Conservation (phyloP, 2,797 vertebrate species). For the Xyrichtys novacula region DNA sequence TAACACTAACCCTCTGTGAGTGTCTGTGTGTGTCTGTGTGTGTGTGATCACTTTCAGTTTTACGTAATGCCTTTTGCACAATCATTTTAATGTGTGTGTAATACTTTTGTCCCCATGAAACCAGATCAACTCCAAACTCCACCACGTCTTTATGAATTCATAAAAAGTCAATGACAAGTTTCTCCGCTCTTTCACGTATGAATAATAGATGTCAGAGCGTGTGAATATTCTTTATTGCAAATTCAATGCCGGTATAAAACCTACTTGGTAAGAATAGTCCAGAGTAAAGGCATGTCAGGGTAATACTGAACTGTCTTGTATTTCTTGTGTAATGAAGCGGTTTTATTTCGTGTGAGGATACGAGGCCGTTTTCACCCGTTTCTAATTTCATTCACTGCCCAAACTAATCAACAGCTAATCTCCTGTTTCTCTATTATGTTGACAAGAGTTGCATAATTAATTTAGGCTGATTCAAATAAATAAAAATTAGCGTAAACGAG, state of each 20-base stretch:
- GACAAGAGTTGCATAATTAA: constrained; percentile 66
- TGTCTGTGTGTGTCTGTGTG: too few species aligned
- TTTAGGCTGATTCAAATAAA: constrained; percentile 53
- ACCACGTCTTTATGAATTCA: constrained; percentile 46
- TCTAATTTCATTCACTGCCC: constrained; percentile 61
- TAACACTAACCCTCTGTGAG: too few species aligned
- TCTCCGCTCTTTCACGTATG: constrained; percentile 24
- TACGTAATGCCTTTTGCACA: constrained; percentile 24
- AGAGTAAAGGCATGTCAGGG: constrained; percentile 10
- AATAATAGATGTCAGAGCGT: constrained; percentile 14
- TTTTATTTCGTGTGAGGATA: constrained; percentile 49
- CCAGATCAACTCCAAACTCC: constrained; percentile 37
- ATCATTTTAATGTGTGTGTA: constrained; percentile 18
- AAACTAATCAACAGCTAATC: constrained; percentile 68
- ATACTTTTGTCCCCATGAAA: constrained; percentile 44
- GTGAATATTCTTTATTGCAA: constrained; percentile 3
- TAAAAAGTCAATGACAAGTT: constrained; percentile 39
- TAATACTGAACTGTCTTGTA: neutral
- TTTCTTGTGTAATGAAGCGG: constrained; percentile 20
- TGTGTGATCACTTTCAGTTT: constrained; percentile 39
- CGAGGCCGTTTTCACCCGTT: constrained; percentile 27
- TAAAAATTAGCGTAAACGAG: constrained; percentile 45
- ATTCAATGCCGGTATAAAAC: too few species aligned
- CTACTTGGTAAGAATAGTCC: neutral
- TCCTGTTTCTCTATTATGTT: constrained; percentile 61